A percentile compares a stretch with the other conserved stretches of the same genome.
These are phyloP conservation scores for Pyrrhosoma nymphula DNA, from an alignment of 2,888 invertebrate species.

Conservation along the genomic window DNA sequence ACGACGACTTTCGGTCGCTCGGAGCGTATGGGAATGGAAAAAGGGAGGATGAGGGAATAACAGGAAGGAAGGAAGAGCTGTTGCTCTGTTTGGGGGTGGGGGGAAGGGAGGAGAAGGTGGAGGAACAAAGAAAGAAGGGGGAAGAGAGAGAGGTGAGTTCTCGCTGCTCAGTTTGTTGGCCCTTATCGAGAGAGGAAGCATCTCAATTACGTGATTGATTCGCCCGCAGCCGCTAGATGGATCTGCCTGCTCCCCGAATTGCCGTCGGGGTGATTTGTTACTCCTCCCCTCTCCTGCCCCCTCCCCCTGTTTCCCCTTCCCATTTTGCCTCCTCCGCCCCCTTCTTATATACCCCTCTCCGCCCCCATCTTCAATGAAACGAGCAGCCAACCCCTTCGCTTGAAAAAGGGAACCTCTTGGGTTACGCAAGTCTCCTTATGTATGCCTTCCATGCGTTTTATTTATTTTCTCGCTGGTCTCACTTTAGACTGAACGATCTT, in stretches of 20 bases:
- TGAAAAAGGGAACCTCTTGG: background rate
- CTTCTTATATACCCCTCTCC: background rate
- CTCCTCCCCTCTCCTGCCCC: background rate
- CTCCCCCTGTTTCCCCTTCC: background rate
- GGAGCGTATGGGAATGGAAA: background rate
- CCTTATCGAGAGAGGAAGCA: background rate
- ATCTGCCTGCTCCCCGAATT: background rate
- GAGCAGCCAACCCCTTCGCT: background rate
- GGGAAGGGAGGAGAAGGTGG: background rate
- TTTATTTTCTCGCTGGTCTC: no score
- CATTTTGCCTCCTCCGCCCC: background rate
- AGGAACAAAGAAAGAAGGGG: background rate
- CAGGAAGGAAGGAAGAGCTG: no score
- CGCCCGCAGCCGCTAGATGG: conserved; percentile 1
- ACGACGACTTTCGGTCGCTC: background rate
- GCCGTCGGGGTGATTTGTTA: background rate
- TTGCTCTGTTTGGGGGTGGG: background rate
- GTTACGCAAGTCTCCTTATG: background rate
- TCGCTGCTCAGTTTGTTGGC: background rate
- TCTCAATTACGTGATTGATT: conserved; percentile 23
- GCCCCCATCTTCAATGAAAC: background rate
- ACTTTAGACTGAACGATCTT: no score
- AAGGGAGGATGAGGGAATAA: background rate
- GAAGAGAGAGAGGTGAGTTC: background rate
- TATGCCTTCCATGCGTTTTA: no score